phyloP scores from a whole-genome alignment of 2,797 vertebrate species.

The Parauchenoglanis punctatus region DNA sequence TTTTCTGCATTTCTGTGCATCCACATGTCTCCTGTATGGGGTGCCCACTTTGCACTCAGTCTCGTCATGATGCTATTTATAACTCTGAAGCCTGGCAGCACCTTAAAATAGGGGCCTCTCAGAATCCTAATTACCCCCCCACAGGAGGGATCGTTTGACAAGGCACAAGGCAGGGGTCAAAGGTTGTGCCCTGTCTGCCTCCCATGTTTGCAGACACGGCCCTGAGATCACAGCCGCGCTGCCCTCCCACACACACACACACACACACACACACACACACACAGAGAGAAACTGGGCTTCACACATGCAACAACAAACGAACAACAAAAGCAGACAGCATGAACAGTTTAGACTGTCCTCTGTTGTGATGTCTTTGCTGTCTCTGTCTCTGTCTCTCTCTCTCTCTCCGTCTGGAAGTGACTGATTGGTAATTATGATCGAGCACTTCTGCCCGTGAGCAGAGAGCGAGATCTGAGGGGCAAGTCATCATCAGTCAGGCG shows the following conservation, averaged over 20 bases:
- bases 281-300: not conserved
- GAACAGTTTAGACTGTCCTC: not conserved
- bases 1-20: slow-evolving; percentile 22
- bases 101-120: slow-evolving; percentile 65
- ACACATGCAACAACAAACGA: slow-evolving; percentile 6
- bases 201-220: slow-evolving; percentile 70
- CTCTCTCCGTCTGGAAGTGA: slow-evolving; percentile 40
- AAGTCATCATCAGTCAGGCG: slow-evolving; percentile 57
- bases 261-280: slow-evolving; percentile 35
- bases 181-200: slow-evolving; percentile 73
- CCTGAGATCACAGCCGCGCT: slow-evolving; percentile 57
- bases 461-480: slow-evolving; percentile 53
- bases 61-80: slow-evolving; percentile 59
- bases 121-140: slow-evolving; percentile 65
- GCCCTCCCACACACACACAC: slow-evolving; percentile 40
- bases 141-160: slow-evolving; percentile 72
- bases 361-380: not conserved
- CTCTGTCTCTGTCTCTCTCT: slow-evolving; percentile 2
- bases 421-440: slow-evolving; percentile 66
- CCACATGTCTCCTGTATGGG: slow-evolving; percentile 18
- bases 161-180: slow-evolving; percentile 79
- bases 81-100: slow-evolving; percentile 57
- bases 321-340: slow-evolving; percentile 12
- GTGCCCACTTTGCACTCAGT: slow-evolving; percentile 33
- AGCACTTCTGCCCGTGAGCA: slow-evolving; percentile 53